Percentiles rank a stretch among this genome's conserved stretches.
phyloP scores from a whole-genome alignment of 1,140 invertebrate genomes.

The Bombus breviceps region DNA sequence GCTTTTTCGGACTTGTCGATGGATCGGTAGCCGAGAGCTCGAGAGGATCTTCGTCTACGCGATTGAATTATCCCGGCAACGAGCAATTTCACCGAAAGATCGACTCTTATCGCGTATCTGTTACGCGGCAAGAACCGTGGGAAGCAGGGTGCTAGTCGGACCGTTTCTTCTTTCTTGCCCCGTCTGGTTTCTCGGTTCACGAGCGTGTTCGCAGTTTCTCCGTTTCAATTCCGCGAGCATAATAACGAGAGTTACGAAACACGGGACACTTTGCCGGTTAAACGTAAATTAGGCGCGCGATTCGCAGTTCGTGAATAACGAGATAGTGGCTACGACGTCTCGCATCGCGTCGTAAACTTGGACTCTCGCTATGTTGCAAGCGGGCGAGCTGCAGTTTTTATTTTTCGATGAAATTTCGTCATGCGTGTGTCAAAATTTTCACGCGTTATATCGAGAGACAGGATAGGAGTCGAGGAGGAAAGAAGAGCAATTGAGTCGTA shows the following conservation, averaged over 20 bases:
- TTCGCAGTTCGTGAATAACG: slow-evolving; percentile 15
- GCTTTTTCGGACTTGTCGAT: too few relatives aligned
- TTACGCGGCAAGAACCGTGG: slow-evolving; percentile 45
- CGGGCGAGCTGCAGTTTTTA: background rate
- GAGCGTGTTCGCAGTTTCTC: slow-evolving; percentile 36
- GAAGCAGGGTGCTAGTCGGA: slow-evolving; percentile 39
- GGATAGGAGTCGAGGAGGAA: background rate
- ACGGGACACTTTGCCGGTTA: slow-evolving; percentile 14
- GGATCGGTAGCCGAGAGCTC: too few relatives aligned
- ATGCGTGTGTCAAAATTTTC: background rate
- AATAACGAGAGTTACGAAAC: slow-evolving; percentile 48
- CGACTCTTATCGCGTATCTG: background rate
- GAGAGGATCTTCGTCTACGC: too few relatives aligned
- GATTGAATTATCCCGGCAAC: too few relatives aligned
- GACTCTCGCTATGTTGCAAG: background rate
- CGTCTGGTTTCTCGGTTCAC: background rate
- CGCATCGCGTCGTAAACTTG: slow-evolving; percentile 2
- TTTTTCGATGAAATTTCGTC: slow-evolving; percentile 8
- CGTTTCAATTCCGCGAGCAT: slow-evolving; percentile 38
- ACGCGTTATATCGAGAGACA: background rate
- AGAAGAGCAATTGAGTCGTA: background rate
- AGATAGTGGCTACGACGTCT: slow-evolving; percentile 23
- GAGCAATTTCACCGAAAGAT: too few relatives aligned
- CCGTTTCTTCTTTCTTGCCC: slow-evolving; percentile 20
- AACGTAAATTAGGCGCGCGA: slow-evolving; percentile 51